Conservation (phyloP, 2,888 invertebrate genomes). For the Catocala fraxini region DNA sequence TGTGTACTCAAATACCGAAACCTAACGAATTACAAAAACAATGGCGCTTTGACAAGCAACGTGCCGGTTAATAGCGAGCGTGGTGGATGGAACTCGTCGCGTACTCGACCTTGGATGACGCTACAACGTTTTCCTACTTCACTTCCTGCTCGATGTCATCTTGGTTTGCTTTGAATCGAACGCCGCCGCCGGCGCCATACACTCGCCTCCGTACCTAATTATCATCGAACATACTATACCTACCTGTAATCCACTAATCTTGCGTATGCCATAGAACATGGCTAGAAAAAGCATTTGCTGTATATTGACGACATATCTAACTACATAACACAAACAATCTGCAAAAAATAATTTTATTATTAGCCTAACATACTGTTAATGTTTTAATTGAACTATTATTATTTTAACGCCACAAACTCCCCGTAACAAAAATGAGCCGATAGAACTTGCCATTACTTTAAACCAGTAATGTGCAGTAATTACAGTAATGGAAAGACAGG, state of each 20-base stretch:
- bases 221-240: constrained; percentile 13
- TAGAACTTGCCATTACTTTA: neutral
- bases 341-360: constrained; percentile 19
- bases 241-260: too few species aligned
- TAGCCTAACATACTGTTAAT: constrained; percentile 13
- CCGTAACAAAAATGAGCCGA: neutral
- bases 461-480: constrained; percentile 53
- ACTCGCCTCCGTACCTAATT: constrained; percentile 24
- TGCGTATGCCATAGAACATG: too few species aligned
- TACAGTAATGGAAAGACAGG: constrained; percentile 69
- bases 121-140: constrained; percentile 83
- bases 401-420: too few species aligned
- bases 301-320: constrained; percentile 20
- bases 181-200: constrained; percentile 55
- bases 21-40: constrained; percentile 73
- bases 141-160: constrained; percentile 84
- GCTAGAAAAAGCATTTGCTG: too few species aligned
- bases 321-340: constrained; percentile 7
- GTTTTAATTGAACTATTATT: constrained; percentile 2
- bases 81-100: constrained; percentile 71
- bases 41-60: constrained; percentile 66
- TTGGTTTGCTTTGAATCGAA: constrained; percentile 65
- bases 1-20: constrained; percentile 59
- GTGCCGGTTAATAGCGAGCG: constrained; percentile 62
- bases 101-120: constrained; percentile 80